Base-by-base conservation (phyloP, 1,140 invertebrate genomes). In the Goniozus legneri region DNA sequence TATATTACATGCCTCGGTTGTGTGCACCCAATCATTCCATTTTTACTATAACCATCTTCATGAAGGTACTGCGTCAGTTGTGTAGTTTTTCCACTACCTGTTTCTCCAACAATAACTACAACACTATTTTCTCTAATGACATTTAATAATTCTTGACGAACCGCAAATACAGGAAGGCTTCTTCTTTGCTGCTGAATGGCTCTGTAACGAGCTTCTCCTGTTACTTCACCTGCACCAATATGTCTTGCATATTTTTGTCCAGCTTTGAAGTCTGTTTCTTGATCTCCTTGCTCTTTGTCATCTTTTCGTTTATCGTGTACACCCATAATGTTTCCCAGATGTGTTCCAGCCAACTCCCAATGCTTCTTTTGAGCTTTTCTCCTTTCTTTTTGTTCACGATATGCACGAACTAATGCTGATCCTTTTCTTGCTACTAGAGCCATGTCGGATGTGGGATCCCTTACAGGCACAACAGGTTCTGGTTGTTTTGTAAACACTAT, bases 401-500 rank as follows among this genome's bases (percentile, higher is more conserved):
- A 95, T 0, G 84, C 84, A 43, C 92, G 81, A 0, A 99, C 97
- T 15, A 95, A 75, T 2, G 86, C 83, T 3, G 92, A 94, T 6
- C 97, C 97, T 79, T 99, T 99, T n/a, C 95, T 80, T 0, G 97
- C 86, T 40, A 97, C 88, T 30, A 97, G 77, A 0, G 97, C 97
- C 94, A 99, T 97, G 63, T 99, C 96, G 1, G 90, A 95, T 16
- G 94, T 98, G 0, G 95, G 89, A 80, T 99, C 97, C 79, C 92
- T 82, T 10, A 86, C 84, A 45, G 84, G 76, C 46, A 76, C 55
- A 1, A 75, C 72, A 3, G 74, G 74, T 71, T 99, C 95, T 7
- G 94, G 94, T 72, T 99, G 97, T 70, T 99, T 99, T 0, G 97
- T 99, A 64, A 99, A 99, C 0, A 98, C 95, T 64, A 99, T 98